Evolutionary conservation across 2,797 vertebrate genomes (phyloP).

Genomic region (Threskiornis aethiopicus): DNA sequence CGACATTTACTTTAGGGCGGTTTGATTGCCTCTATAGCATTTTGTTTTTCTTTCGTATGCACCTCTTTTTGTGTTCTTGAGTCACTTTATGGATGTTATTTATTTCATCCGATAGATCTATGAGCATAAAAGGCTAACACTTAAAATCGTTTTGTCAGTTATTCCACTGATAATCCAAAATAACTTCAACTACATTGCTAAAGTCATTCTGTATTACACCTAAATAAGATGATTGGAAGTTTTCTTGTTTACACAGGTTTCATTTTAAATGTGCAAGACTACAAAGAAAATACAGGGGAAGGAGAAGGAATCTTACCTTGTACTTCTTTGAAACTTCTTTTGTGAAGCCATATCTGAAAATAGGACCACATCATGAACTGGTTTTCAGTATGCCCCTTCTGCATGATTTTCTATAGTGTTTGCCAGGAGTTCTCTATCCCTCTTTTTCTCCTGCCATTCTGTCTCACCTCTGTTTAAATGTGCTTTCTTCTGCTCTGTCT

Average conservation of each 20-base stretch:
- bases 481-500: not conserved
- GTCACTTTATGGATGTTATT: not conserved
- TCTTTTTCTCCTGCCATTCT: not conserved
- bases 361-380: not conserved
- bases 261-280: not conserved
- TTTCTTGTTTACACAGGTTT: not conserved
- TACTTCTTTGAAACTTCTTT: conserved; percentile 95
- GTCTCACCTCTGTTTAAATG: not conserved
- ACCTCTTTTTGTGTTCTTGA: not conserved
- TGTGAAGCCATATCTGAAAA: conserved; percentile 94
- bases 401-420: not conserved
- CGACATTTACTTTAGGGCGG: not conserved
- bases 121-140: not conserved
- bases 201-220: not conserved
- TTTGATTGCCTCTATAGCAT: not conserved
- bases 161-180: not conserved
- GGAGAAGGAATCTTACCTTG: conserved; percentile 79
- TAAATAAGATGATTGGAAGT: not conserved
- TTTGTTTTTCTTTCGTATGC: not conserved
- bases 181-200: not conserved
- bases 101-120: not conserved
- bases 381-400: not conserved
- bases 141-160: not conserved
- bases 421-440: not conserved
- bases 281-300: not conserved